Evolutionary conservation across 2,797 vertebrate genomes (phyloP).

Genomic region (Ptychobarbus kaznakovi): DNA sequence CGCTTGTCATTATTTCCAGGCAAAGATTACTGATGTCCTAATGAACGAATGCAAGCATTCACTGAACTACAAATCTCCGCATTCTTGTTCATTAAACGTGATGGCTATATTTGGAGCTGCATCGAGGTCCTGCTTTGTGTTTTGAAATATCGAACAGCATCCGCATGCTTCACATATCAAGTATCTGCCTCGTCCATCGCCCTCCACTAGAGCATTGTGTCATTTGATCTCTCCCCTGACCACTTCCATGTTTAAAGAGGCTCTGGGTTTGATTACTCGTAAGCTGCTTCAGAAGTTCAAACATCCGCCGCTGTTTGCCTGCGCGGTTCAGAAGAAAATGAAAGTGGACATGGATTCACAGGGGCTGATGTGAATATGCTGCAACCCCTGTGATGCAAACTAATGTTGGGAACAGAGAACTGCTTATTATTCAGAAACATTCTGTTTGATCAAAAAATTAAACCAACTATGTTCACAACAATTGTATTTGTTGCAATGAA

Average conservation of each 20-base stretch:
- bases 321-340: conserved; percentile 62
- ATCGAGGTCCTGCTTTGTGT: neutral
- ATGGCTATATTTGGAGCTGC: conserved; percentile 24
- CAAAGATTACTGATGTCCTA: conserved; percentile 53
- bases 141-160: conserved; percentile 14
- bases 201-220: conserved; percentile 28
- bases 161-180: conserved; percentile 16
- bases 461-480: neutral
- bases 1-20: conserved; percentile 62
- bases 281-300: conserved; percentile 65
- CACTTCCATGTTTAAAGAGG: conserved; percentile 60
- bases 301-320: conserved; percentile 61
- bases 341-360: conserved; percentile 58
- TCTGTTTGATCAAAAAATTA: neutral
- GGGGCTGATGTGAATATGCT: conserved; percentile 48
- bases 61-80: neutral
- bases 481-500: too few species aligned
- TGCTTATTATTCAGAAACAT: neutral
- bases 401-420: neutral
- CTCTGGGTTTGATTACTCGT: conserved; percentile 57
- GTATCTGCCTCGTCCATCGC: conserved; percentile 25
- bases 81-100: conserved; percentile 24
- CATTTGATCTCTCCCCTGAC: conserved; percentile 53
- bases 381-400: conserved; percentile 40
- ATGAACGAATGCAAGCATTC: conserved; percentile 34